Conservation (phyloP, 92 coral and sea anemone species). For the Umimayanthus chanpuru region DNA sequence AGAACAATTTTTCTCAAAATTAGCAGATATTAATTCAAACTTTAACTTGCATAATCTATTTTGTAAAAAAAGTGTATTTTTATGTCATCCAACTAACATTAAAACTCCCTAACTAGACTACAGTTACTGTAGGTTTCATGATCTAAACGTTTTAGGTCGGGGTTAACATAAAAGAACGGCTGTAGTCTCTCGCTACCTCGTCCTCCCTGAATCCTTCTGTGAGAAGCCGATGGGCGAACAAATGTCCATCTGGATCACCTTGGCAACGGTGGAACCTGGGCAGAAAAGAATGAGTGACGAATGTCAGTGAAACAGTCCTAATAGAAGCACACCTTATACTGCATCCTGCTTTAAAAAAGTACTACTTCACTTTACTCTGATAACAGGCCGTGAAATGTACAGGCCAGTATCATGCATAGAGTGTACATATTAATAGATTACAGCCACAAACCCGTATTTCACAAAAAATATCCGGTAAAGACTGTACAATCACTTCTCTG, state of each 20-base stretch:
- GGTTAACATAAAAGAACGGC: too few species aligned
- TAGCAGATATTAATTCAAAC: too few species aligned
- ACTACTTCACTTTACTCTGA: neutral
- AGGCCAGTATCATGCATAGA: too few species aligned
- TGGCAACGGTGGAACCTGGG: conserved; percentile 95
- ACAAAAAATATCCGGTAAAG: too few species aligned
- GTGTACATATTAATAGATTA: too few species aligned
- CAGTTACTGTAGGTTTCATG: neutral
- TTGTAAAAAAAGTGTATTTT: too few species aligned
- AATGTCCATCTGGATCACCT: conserved; percentile 90
- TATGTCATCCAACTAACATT: neutral
- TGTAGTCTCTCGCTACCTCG: conserved; percentile 63
- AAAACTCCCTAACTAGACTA: neutral
- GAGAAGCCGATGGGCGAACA: conserved; percentile 92
- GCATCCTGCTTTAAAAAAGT: too few species aligned
- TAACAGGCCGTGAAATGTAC: neutral
- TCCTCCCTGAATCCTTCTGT: conserved; percentile 92
- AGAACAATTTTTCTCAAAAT: too few species aligned
- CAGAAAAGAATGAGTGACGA: neutral
- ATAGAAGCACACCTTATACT: too few species aligned
- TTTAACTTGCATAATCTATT: too few species aligned
- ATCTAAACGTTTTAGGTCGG: neutral
- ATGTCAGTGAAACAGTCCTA: neutral
- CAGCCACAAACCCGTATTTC: too few species aligned
- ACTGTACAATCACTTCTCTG: too few species aligned